Evolutionary conservation across 2,888 invertebrate genomes (phyloP).

Genomic region (Cybosia mesomella): DNA sequence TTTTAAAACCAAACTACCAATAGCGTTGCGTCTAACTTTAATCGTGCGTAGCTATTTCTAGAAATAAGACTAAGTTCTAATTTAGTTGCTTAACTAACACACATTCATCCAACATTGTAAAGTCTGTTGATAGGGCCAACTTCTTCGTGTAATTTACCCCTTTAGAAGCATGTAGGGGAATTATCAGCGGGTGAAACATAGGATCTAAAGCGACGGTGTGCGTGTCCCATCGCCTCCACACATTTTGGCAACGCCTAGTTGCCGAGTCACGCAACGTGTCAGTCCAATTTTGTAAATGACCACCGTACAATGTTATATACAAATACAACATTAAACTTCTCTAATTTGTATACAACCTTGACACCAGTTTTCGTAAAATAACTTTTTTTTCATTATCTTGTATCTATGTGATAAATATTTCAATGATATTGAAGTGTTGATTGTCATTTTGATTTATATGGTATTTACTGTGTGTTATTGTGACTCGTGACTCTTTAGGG

Average conservation of each 20-base stretch:
- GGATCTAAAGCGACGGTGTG: constrained; percentile 58
- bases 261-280: constrained; percentile 73
- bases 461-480: not conserved
- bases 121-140: constrained; percentile 19
- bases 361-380: constrained; percentile 45
- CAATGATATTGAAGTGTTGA: not conserved
- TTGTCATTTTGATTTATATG: not conserved
- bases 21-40: not conserved
- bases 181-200: constrained; percentile 35
- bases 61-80: constrained; percentile 25
- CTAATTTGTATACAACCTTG: constrained; percentile 59
- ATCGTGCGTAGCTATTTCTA: not conserved
- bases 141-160: constrained; percentile 27
- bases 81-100: constrained; percentile 26
- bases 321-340: constrained; percentile 47
- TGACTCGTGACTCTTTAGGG: not conserved
- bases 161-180: constrained; percentile 25
- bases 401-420: constrained; percentile 12
- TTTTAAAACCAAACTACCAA: not conserved
- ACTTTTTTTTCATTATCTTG: constrained; percentile 8
- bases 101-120: constrained; percentile 23
- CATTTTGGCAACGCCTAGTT: constrained; percentile 76
- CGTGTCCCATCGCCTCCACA: constrained; percentile 66
- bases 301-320: constrained; percentile 52
- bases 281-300: constrained; percentile 77